Evolutionary conservation across 2,888 invertebrate genomes (phyloP).

Genomic region (Plagiodera versicolora): DNA sequence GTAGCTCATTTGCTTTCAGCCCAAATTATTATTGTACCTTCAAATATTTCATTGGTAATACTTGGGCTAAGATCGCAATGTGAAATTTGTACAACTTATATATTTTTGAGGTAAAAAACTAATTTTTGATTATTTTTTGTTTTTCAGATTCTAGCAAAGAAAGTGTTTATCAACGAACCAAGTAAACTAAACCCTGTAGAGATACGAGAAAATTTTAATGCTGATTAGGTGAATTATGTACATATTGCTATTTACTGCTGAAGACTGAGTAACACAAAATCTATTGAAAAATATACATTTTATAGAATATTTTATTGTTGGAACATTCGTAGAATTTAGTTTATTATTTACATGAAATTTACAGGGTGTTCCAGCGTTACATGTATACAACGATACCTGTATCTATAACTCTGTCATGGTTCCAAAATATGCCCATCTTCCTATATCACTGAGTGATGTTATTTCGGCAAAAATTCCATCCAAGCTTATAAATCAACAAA

Average conservation of each 20-base stretch:
- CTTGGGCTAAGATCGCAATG: too few relatives aligned
- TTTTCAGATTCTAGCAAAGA: constrained; percentile 73
- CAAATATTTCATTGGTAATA: too few relatives aligned
- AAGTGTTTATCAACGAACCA: constrained; percentile 80
- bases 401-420: too few relatives aligned
- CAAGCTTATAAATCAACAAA: too few relatives aligned
- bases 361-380: neutral
- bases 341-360: constrained; percentile 28
- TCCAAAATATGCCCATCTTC: too few relatives aligned
- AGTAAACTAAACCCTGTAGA: constrained; percentile 65
- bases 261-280: constrained; percentile 47
- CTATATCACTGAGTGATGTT: too few relatives aligned
- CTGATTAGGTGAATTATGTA: constrained; percentile 41
- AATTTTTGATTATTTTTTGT: constrained; percentile 23
- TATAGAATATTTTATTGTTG: constrained; percentile 43
- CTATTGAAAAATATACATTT: constrained; percentile 46
- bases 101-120: too few relatives aligned
- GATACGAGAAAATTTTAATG: constrained; percentile 39
- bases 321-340: constrained; percentile 31
- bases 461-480: too few relatives aligned
- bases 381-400: neutral
- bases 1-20: neutral
- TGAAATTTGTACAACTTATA: too few relatives aligned
- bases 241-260: constrained; percentile 32
- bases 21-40: too few relatives aligned